Base-by-base conservation (phyloP, 2,888 invertebrate species). In the Tetramorium bicarinatum region DNA sequence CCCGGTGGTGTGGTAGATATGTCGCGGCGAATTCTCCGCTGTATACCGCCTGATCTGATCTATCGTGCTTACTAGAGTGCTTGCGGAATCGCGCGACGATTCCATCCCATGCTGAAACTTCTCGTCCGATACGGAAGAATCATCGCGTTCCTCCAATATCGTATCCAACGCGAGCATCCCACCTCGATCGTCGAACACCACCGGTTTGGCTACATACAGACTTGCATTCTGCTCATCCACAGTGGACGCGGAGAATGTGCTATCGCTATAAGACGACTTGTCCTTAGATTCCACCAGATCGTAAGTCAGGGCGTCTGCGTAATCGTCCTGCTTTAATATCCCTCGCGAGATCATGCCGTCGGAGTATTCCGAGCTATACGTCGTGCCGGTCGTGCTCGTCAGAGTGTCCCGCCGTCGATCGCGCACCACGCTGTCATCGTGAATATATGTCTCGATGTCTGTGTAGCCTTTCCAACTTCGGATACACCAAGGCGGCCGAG, bases 381-480 rank as follows among this genome's bases (percentile, higher is more conserved):
- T 96, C 9, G 96, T 96, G 18, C 96, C 94, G 0, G 96, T 92
- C 1, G 94, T 93, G 84, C 96, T 96, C 61, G 96, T 95, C 21
- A 95, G 84, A 8, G 94, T 95, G 29, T 95, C 95, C 21, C 94
- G 88, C 87, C 96, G 95, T 90, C 96, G 94, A 52, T 96, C 96
- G 87, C 96, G 95, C 7, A 96, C 96, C 1, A 96, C 96, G 88
- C 96, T 96, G 44, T 96, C 96, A 90, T 96, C 96, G 84, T 96
- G 96, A 29, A 96, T 95, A 94, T 96, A 96, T 76, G 96, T 96
- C 92, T 96, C 96, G 82, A 97, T 96, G 87, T 96, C 96, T 49
- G 95, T 96, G 91, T 96, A 97, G 3, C 96, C 96, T 91, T 96
- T 96, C 96, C 96, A 97, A 52, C 96, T 96, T 61, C 96, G 95